Evolutionary conservation across 2,888 invertebrate genomes (phyloP), one percentile per base, ranked within the genome.

Genomic region (Piscicola geometra): DNA sequence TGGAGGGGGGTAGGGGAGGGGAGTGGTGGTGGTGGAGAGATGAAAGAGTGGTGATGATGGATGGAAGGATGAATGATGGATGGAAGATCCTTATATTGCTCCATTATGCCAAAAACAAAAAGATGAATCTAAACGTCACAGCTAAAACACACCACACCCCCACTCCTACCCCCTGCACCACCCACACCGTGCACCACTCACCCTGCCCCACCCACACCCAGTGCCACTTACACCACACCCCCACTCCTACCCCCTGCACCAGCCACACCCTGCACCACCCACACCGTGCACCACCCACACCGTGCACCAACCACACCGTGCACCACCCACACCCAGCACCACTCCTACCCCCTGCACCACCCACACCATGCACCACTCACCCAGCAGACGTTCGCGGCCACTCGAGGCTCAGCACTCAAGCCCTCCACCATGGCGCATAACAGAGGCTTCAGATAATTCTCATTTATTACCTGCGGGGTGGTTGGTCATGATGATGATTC

Each of bases 301-400:
- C 33, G 15, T 66, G 28, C 15, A 41, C 41, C 5, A 41, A 41
- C 41, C 41, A 5, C 15, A 9, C 41, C 15, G 41, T 9, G 15
- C 41, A 41, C 41, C 41, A 15, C n/a, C 9, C n/a, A 68, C 5
- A 32, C 3, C 33, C 68, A 68, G 15, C 68, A 30, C n/a, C 5
- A 30, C 15, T 15, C 25, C 18, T 21, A 25, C 12, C 25, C 25
- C 35, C 32, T 12, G 9, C 30, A 68, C 32, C 9, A 68, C 9
- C 36, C 12, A 70, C 41, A 15, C 5, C 21, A 25, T 9, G 32
- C n/a, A 28, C 56, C 2, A 78, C 80, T 66, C 30, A 80, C 98
- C 99, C 99, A 99, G 85, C 99, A 99, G 18, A 98, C 95, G 86
- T 99, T 99, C 15, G 95, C 92, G 0, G 99, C 98, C 0, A 99